Evolutionary conservation across 2,888 invertebrate genomes (phyloP), one percentile per base, ranked within the genome.

Genomic region (Urechis unicinctus): DNA sequence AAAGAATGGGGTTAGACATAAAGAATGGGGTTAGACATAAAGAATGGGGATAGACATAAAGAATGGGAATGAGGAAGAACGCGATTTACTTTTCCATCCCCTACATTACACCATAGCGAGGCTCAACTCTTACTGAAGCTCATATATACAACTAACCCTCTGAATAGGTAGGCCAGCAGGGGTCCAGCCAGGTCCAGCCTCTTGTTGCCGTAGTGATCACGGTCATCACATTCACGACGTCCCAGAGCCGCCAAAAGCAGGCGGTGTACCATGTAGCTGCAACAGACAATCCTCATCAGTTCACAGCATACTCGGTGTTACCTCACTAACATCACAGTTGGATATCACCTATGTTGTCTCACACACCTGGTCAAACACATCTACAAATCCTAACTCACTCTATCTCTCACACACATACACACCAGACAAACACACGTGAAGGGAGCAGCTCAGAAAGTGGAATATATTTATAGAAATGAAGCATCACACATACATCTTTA

Each of bases 181-280:
- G 98, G 98, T 6, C 98, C 98, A 65, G 98, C 98, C 59, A 99
- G 82, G 81, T 99, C 98, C 54, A 99, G 82, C 67, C 98, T 85
- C 78, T 99, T 99, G 79, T 99, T 97, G 44, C 98, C 98, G 78
- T 98, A 97, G 79, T 99, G 98, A 96, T 99, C 98, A 74, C 98
- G 86, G 83, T 99, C 98, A 79, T 99, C 98, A 46, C 97, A 82
- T 80, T 98, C 97, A 63, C 97, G 83, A n/a, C 98, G 84, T 5
- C 78, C 78, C 57, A 98, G 81, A 17, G 97, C 89, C 51, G 97
- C 97, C 61, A 97, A 80, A 52, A 99, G 80, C 57, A 99, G 80
- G 64, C 98, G 85, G 78, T 99, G 97, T 0, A 99, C 98, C 98
- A 99, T 99, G 77, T 99, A 99, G 1, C 84, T 84, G 65, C 58